phyloP scores from a whole-genome alignment of 2,113 vertebrate species.

The Caranx ignobilis region DNA sequence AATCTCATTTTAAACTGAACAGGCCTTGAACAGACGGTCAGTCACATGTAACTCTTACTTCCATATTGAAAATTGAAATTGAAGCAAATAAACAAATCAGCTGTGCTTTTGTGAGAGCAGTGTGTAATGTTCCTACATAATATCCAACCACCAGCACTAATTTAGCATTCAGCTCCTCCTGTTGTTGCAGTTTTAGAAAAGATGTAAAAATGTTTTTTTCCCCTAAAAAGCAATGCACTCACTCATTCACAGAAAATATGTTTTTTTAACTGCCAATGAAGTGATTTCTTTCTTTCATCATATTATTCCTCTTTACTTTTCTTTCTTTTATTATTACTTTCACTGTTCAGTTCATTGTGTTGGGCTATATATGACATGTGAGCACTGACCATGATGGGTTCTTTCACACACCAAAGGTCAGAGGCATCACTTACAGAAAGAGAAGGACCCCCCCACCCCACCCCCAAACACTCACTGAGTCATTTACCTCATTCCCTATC shows the following conservation, averaged over 20 bases:
- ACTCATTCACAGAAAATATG: background rate
- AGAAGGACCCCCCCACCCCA: conserved; percentile 50
- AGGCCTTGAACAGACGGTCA: too few relatives aligned
- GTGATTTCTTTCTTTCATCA: background rate
- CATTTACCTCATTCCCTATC: conserved; percentile 70
- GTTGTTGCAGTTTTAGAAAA: background rate
- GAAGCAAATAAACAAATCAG: background rate
- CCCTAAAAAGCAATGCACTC: too few relatives aligned
- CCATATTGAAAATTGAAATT: background rate
- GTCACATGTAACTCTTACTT: background rate
- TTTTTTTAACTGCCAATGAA: background rate
- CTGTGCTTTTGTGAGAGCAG: background rate
- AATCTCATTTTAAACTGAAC: background rate
- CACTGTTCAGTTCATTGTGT: conserved; percentile 49
- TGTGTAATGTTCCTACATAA: background rate
- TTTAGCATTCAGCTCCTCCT: background rate
- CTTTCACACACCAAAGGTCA: conserved; percentile 74
- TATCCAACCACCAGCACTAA: background rate
- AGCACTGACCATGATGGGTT: conserved; percentile 59
- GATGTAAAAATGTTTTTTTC: background rate
- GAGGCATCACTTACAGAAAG: conserved; percentile 69
- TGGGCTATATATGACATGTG: conserved; percentile 54
- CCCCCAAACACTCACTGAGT: conserved; percentile 46
- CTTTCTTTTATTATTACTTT: conserved; percentile 51
- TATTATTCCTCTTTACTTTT: background rate